Conservation (phyloP, 1,140 invertebrate genomes). For the Heliconius nattereri region DNA sequence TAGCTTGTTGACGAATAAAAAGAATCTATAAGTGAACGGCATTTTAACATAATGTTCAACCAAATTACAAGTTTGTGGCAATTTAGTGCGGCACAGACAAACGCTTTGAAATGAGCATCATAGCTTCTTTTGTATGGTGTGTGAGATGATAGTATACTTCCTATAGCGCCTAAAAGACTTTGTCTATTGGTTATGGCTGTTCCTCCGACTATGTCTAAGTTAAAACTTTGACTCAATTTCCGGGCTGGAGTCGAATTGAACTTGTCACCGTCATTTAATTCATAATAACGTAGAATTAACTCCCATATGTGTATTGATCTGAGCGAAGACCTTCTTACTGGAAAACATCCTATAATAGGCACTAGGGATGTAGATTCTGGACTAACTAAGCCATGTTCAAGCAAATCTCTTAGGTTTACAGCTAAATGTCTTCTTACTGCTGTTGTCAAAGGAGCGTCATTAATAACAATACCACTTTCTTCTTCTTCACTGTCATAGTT, state of each 20-base stretch:
- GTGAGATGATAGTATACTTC: constrained; percentile 95
- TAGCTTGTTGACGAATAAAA: constrained; percentile 98
- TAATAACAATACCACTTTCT: constrained; percentile 76
- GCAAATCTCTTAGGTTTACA: constrained; percentile 92
- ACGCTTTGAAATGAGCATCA: constrained; percentile 99
- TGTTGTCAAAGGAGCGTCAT: constrained; percentile 85
- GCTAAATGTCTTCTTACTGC: constrained; percentile 96
- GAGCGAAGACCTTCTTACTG: constrained; percentile 83
- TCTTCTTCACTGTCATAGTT: constrained; percentile 82
- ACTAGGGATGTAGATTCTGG: constrained; percentile 90
- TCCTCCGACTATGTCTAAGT: constrained; percentile 95
- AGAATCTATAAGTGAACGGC: constrained; percentile 91
- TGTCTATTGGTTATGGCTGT: constrained; percentile 94
- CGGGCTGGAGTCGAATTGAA: constrained; percentile 97
- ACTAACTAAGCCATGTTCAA: constrained; percentile 95
- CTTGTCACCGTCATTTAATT: constrained; percentile 80
- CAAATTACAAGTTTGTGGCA: constrained; percentile 94
- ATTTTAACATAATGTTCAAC: constrained; percentile 96
- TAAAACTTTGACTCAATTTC: constrained; percentile 98
- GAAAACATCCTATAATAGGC: constrained; percentile 95
- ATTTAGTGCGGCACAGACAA: constrained; percentile 97
- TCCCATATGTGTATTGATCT: constrained; percentile 80
- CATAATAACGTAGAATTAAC: constrained; percentile 72
- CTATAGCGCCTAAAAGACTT: constrained; percentile 94
- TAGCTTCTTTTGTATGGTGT: constrained; percentile 94